A percentile compares a stretch with the other conserved stretches of the same genome.
These are phyloP conservation scores for Poecilia picta DNA, from an alignment of 2,797 vertebrate genomes.

Conservation along the genomic window DNA sequence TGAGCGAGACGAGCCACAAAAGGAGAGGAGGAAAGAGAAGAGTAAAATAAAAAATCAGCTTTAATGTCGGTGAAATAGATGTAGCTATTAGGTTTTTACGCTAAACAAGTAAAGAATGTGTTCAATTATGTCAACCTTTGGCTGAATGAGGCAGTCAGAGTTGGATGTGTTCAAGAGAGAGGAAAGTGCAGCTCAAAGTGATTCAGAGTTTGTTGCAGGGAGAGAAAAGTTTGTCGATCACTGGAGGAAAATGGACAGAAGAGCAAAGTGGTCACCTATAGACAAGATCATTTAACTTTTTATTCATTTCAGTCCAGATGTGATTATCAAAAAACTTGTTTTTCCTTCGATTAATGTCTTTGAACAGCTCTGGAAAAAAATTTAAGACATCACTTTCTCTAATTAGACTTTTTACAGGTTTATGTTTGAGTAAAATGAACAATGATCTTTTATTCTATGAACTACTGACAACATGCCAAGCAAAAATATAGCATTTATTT, in stretches of 20 bases:
- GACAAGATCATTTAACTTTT: background rate
- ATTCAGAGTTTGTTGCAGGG: slow-evolving; percentile 10
- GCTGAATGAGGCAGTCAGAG: slow-evolving; percentile 6
- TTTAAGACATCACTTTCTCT: too few species aligned
- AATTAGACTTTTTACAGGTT: too few species aligned
- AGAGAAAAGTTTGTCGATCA: slow-evolving; percentile 4
- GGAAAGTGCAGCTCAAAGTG: slow-evolving; percentile 32
- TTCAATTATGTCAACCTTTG: slow-evolving; percentile 18
- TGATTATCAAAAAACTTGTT: background rate
- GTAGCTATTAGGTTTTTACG: slow-evolving; percentile 14
- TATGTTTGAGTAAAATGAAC: too few species aligned
- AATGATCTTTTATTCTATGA: too few species aligned
- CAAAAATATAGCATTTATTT: too few species aligned
- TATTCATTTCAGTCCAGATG: too few species aligned
- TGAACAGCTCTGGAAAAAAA: background rate
- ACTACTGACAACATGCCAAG: too few species aligned
- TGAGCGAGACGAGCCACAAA: slow-evolving; percentile 42
- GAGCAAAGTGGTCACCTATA: background rate
- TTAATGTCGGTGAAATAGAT: slow-evolving; percentile 23
- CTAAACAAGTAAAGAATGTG: background rate
- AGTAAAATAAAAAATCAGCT: slow-evolving; percentile 21
- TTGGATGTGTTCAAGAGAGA: slow-evolving; percentile 49
- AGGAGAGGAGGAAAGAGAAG: slow-evolving; percentile 14
- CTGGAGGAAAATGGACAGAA: slow-evolving; percentile 14
- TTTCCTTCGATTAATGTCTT: background rate